phyloP scores from a whole-genome alignment of 2,888 invertebrate species.

The Arrhopalites spinosus region DNA sequence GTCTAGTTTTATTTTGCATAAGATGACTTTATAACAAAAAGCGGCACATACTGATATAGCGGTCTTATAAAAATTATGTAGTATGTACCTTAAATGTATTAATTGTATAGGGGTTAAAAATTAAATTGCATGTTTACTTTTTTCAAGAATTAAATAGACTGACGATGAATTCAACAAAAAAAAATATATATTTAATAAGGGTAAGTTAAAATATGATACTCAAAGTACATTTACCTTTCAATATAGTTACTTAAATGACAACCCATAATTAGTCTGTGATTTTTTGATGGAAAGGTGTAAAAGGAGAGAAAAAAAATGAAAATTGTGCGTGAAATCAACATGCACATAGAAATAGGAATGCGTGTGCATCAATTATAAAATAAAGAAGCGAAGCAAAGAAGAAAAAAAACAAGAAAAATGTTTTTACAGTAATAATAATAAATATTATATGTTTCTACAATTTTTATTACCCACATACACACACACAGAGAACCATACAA shows the following conservation, averaged over 20 bases:
- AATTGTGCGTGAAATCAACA: no score
- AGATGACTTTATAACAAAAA: conserved; percentile 8
- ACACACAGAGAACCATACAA: no score
- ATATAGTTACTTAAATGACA: conserved; percentile 10
- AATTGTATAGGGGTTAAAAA: neutral
- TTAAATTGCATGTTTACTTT: neutral
- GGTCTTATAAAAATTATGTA: neutral
- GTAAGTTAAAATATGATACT: neutral
- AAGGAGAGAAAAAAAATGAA: neutral
- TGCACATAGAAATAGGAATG: no score
- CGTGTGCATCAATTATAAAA: no score
- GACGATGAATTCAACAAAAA: neutral
- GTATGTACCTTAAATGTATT: neutral
- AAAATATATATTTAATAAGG: neutral
- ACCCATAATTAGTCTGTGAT: conserved; percentile 15
- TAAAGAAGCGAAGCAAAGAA: no score
- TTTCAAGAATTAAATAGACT: neutral
- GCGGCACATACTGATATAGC: no score
- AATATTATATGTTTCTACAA: neutral
- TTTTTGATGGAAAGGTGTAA: conserved; percentile 21
- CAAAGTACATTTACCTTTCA: conserved; percentile 7
- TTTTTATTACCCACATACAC: neutral
- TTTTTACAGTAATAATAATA: no score
- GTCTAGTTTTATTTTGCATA: neutral
- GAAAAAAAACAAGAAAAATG: no score